phyloP scores from a whole-genome alignment of 2,888 invertebrate genomes.

The Agapetus fuscipes region DNA sequence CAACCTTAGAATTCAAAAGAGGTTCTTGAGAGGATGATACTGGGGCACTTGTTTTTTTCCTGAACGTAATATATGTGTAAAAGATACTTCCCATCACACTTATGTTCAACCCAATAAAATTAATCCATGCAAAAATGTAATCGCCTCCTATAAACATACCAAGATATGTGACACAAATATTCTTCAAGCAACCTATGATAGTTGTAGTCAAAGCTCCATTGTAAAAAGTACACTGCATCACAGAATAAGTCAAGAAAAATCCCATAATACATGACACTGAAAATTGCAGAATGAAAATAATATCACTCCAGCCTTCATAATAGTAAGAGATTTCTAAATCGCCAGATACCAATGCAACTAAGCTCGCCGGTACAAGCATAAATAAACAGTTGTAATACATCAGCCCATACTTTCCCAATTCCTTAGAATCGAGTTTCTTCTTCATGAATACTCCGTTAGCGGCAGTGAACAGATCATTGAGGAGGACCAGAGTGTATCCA shows the following conservation, averaged over 20 bases:
- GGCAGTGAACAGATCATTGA: constrained; percentile 94
- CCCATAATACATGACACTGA: constrained; percentile 91
- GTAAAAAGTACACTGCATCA: constrained; percentile 88
- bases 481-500: constrained; percentile 83
- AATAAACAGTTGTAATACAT: constrained; percentile 90
- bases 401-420: constrained; percentile 84
- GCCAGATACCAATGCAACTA: constrained; percentile 64
- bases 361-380: constrained; percentile 68
- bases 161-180: constrained; percentile 92
- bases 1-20: constrained; percentile 32
- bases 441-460: constrained; percentile 95
- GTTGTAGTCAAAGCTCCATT: constrained; percentile 99
- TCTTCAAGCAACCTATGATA: constrained; percentile 96
- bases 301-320: constrained; percentile 66
- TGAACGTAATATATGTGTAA: constrained; percentile 82
- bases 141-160: constrained; percentile 99
- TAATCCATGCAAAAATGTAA: constrained; percentile 88
- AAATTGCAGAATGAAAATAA: constrained; percentile 72
- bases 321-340: constrained; percentile 58
- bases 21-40: constrained; percentile 28
- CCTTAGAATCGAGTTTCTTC: constrained; percentile 90
- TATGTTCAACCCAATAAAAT: constrained; percentile 93
- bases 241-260: constrained; percentile 89
- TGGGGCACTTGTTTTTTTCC: constrained; percentile 40
- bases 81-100: constrained; percentile 80